A percentile compares a stretch with the other conserved stretches of the same genome.
Evolutionary conservation across 2,113 vertebrate genomes (phyloP).

Genomic region (Pyrgilauda ruficollis): DNA sequence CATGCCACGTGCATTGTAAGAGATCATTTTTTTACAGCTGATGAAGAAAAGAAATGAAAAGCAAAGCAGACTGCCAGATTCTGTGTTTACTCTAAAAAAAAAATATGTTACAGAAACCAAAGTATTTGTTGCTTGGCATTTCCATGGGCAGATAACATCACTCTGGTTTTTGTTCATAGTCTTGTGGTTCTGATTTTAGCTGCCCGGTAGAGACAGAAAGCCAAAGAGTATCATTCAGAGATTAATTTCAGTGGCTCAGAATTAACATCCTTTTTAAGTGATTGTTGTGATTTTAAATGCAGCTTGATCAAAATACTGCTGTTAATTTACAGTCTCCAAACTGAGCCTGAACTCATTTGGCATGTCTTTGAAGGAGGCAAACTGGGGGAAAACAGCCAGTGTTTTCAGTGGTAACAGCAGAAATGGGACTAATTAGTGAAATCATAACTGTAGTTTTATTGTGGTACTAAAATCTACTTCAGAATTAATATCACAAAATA

Average conservation of each 20-base stretch:
- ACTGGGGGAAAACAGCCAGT: neutral
- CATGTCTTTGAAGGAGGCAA: slow-evolving; percentile 43
- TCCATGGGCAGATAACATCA: neutral
- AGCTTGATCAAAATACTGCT: slow-evolving; percentile 47
- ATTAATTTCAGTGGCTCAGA: neutral
- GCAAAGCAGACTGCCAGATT: neutral
- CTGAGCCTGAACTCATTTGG: neutral
- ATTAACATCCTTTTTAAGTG: slow-evolving; percentile 17
- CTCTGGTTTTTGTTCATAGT: neutral
- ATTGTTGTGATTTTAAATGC: neutral
- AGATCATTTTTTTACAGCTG: neutral
- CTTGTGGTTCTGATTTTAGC: neutral
- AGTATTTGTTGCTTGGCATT: neutral
- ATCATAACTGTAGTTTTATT: slow-evolving; percentile 17
- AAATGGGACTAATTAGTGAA: slow-evolving; percentile 44
- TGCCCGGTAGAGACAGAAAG: neutral
- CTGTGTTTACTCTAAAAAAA: neutral
- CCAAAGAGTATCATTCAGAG: neutral
- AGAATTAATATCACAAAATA: neutral
- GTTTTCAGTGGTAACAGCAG: slow-evolving; percentile 33
- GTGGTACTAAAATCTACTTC: slow-evolving; percentile 1
- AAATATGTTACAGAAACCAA: neutral
- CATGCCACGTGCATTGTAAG: neutral
- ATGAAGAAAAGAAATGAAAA: neutral
- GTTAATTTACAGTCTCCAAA: slow-evolving; percentile 40